Evolutionary conservation across 2,888 invertebrate genomes (phyloP).

Genomic region (Ecdyonurus torrentis): DNA sequence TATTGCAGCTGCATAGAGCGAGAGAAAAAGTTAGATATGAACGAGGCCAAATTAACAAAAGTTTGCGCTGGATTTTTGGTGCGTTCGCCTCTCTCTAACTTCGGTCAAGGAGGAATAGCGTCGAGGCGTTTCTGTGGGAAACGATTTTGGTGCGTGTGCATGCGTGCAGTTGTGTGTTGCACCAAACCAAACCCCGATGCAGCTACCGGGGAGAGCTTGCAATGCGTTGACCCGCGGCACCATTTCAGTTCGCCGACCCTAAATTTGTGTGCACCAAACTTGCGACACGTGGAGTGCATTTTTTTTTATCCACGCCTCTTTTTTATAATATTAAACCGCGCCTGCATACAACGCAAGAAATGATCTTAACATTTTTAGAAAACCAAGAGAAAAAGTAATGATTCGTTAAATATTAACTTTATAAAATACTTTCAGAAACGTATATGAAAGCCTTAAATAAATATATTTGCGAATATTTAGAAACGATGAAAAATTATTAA

Average conservation of each 20-base stretch:
- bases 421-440: no score
- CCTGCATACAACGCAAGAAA: no score
- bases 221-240: neutral
- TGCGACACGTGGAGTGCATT: neutral
- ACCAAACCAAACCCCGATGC: neutral
- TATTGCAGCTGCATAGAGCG: neutral
- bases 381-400: no score
- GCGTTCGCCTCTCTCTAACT: no score
- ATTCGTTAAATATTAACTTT: no score
- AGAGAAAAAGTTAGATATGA: neutral
- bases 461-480: no score
- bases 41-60: neutral
- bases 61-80: neutral
- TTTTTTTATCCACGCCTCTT: neutral
- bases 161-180: neutral
- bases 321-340: neutral
- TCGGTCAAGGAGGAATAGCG: neutral
- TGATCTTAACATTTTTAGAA: no score
- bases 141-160: no score
- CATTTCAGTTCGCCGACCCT: neutral
- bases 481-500: no score
- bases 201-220: neutral
- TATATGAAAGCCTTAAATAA: no score
- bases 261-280: neutral
- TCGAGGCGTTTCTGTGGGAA: no score